These are phyloP conservation scores for Sarcophilus harrisii DNA, from an alignment of 2,797 vertebrate species.

Conservation along the genomic window DNA sequence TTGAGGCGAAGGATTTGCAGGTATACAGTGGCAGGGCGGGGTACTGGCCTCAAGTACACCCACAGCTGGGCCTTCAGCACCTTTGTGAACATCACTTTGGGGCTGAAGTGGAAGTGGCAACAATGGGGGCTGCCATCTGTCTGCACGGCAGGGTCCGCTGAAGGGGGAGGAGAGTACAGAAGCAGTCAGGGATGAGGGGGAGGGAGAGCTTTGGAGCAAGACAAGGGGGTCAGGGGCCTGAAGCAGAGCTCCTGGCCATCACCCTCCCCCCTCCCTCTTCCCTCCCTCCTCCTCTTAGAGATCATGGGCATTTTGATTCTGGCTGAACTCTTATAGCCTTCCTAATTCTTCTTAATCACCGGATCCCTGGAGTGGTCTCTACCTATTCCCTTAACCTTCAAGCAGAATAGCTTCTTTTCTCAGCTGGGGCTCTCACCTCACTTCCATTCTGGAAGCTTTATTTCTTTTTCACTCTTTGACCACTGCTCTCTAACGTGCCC, in stretches of 20 bases:
- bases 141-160: constrained; percentile 97
- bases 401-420: background rate
- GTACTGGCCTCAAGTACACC: constrained; percentile 97
- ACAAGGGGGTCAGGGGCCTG: constrained; percentile 21
- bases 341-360: constrained; percentile 15
- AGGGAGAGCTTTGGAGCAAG: background rate
- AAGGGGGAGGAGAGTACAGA: constrained; percentile 70
- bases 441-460: background rate
- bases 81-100: constrained; percentile 99
- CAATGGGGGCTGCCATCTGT: constrained; percentile 97
- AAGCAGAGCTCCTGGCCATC: constrained; percentile 9
- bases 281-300: background rate
- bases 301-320: constrained; percentile 51
- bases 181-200: constrained; percentile 63
- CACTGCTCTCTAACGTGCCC: background rate
- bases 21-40: constrained; percentile 97
- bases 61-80: constrained; percentile 99
- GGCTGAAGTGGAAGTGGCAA: constrained; percentile 99
- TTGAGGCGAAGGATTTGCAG: constrained; percentile 98
- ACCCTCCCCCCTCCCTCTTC: background rate
- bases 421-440: background rate
- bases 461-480: background rate
- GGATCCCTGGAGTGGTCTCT: background rate
- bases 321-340: background rate
- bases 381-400: constrained; percentile 22